Evolutionary conservation across 92 coral and sea anemone genomes (phyloP), one percentile per base, ranked within the genome.

Genomic region (Zoanthus gigantus): DNA sequence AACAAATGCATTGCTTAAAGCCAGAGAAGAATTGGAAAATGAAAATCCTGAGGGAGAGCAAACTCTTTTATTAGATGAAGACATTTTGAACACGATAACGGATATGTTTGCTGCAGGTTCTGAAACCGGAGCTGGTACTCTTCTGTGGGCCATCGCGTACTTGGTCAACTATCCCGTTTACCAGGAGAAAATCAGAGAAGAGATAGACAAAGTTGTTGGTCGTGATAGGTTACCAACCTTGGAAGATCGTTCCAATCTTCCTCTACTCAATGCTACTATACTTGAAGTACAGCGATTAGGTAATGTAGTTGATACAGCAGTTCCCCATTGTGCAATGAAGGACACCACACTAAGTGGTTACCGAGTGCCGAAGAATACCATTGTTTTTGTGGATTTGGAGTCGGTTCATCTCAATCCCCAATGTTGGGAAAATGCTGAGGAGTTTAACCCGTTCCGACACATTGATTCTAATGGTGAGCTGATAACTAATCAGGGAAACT

Each of bases 211-310:
- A 54, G 67, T 77, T 5, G 69, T 77, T 77, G 82, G 69, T 3
- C 82, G 69, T 30, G 66, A 77, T 18, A 54, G 82, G 29, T 28
- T 53, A 9, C 82, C 82, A 54, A 9, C 13, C 47, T 0, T 54
- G 52, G 82, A 77, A 28, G 82, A 77, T 77, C 82, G 82, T 53
- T 68, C 82, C 0, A 28, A 77, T 47, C 82, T 77, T 28, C 82
- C 16, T 54, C 69, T 77, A 18, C 63, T 77, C 28, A 56, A 54
- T 31, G 82, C 82, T 17, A 53, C 44, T 30, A 77, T 77, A 17
- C 53, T 47, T 67, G 82, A 77, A 42, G 48, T 77, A 53, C 82
- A 77, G 67, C 32, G 82, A 56, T 18, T 77, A 13, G 82, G 82
- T 53, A 77, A 77, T 54, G 82, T 77, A 23, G 82, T 77, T 6